Conservation (phyloP, 2,113 vertebrate species). For the Micronisus gabar region DNA sequence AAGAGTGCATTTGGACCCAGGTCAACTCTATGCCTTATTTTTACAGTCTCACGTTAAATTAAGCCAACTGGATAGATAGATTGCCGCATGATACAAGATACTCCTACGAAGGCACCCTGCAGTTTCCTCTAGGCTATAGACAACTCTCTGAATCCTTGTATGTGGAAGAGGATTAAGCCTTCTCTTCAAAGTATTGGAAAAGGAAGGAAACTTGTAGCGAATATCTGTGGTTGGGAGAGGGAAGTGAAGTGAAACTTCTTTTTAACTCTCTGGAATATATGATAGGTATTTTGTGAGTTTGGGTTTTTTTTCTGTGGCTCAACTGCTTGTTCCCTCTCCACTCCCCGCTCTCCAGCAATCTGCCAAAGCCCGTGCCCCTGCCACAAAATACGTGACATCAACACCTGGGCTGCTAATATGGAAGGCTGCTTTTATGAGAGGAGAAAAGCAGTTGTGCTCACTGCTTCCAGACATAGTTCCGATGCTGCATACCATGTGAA, state of each 20-base stretch:
- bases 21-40: background rate
- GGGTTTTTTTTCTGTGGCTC: background rate
- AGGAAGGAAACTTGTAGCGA: background rate
- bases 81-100: background rate
- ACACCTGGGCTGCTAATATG: fast-evolving
- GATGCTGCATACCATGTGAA: background rate
- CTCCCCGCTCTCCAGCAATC: fast-evolving
- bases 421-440: background rate
- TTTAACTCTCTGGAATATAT: background rate
- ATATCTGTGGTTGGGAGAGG: background rate
- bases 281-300: background rate
- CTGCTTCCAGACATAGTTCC: background rate
- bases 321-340: background rate
- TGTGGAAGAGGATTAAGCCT: background rate
- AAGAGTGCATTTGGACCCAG: background rate
- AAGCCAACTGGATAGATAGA: background rate
- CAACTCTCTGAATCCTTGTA: background rate
- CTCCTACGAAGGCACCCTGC: background rate
- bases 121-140: background rate
- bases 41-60: background rate
- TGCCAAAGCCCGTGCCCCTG: background rate
- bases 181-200: background rate
- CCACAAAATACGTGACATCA: fast-evolving
- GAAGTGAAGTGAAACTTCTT: background rate
- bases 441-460: background rate